Percentiles rank a stretch among this genome's conserved stretches.
Evolutionary conservation across 2,113 vertebrate genomes (phyloP).

Genomic region (Pimephales promelas): DNA sequence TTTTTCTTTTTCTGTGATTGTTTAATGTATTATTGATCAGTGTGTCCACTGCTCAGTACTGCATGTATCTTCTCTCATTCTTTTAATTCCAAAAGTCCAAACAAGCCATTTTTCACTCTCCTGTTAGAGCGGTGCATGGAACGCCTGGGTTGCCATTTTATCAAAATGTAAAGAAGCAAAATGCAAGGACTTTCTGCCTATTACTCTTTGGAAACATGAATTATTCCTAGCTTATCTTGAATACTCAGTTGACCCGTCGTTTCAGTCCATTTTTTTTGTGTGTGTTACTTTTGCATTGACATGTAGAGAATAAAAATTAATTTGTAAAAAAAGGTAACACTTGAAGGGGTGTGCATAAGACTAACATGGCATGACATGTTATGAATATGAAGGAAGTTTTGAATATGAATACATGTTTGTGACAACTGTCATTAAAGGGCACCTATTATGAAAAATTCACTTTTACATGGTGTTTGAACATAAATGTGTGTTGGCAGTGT

Average conservation of each 20-base stretch:
- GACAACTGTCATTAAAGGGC: too few relatives aligned
- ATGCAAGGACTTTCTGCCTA: neutral
- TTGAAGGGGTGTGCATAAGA: too few relatives aligned
- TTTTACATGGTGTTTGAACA: too few relatives aligned
- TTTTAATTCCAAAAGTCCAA: constrained; percentile 42
- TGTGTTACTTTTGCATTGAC: neutral
- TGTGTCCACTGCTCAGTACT: constrained; percentile 60
- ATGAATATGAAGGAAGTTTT: too few relatives aligned
- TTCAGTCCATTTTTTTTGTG: neutral
- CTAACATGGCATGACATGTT: too few relatives aligned
- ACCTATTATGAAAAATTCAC: too few relatives aligned
- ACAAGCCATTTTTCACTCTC: constrained; percentile 63
- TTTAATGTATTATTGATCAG: constrained; percentile 76
- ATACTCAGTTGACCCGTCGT: neutral
- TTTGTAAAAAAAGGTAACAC: too few relatives aligned
- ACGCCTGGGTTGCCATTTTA: constrained; percentile 63
- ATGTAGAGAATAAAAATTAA: neutral
- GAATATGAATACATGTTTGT: too few relatives aligned
- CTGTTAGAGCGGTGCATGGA: constrained; percentile 56
- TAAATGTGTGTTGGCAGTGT: too few relatives aligned
- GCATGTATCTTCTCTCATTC: constrained; percentile 51
- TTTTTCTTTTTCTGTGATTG: constrained; percentile 67
- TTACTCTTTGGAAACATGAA: neutral
- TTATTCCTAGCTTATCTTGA: neutral
- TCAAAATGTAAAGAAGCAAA: constrained; percentile 5